These are phyloP conservation scores for Crenuchus spilurus DNA, from an alignment of 2,797 vertebrate species.

Conservation along the genomic window DNA sequence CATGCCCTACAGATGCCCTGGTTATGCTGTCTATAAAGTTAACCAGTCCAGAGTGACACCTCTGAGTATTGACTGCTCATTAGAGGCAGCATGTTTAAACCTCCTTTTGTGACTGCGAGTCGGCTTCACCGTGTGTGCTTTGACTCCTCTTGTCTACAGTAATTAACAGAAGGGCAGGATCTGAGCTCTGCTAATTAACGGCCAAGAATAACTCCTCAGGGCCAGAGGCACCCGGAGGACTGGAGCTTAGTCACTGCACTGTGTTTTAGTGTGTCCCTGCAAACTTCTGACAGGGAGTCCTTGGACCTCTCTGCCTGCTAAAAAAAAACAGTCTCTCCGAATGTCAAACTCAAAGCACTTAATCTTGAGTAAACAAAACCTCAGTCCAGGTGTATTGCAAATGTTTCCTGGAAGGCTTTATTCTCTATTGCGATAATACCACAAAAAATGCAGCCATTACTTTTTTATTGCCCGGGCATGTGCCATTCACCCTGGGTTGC, in stretches of 20 bases:
- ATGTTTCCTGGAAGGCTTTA: slow-evolving; percentile 16
- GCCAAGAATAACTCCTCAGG: slow-evolving; percentile 34
- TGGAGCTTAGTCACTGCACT: slow-evolving; percentile 35
- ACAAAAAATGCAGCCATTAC: slow-evolving; percentile 48
- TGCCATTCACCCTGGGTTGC: slow-evolving; percentile 68
- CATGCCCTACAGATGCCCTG: background rate
- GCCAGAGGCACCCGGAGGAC: slow-evolving; percentile 11
- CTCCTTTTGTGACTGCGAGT: background rate
- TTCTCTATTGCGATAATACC: slow-evolving; percentile 39
- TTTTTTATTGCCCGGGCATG: slow-evolving; percentile 57
- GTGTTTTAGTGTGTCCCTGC: slow-evolving; percentile 18
- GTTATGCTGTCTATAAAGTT: background rate
- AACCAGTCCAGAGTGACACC: background rate
- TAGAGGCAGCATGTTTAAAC: background rate
- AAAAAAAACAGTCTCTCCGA: slow-evolving; percentile 2
- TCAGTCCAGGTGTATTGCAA: slow-evolving; percentile 1
- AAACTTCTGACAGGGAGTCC: slow-evolving; percentile 19
- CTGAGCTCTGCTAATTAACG: slow-evolving; percentile 48
- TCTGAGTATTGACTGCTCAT: background rate
- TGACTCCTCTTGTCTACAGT: slow-evolving; percentile 33
- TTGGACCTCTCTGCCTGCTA: slow-evolving; percentile 9
- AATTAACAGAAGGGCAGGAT: slow-evolving; percentile 47
- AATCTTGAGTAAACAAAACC: slow-evolving; percentile 39
- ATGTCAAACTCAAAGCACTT: background rate
- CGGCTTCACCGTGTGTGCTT: background rate